Evolutionary conservation across 2,797 vertebrate species (phyloP).

Genomic region (Orestias chungarensis): DNA sequence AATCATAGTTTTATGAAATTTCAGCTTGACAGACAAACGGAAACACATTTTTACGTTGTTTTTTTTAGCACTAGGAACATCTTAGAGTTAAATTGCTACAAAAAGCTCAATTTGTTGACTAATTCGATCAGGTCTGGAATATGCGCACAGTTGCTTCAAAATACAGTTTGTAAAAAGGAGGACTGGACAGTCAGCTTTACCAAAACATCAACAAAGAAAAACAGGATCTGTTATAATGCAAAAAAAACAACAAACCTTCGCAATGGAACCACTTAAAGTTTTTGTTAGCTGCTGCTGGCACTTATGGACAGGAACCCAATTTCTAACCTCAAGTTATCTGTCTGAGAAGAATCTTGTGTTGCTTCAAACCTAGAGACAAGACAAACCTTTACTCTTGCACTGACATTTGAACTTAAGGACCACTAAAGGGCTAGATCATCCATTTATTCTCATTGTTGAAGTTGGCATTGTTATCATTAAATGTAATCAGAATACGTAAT

Average conservation of each 20-base stretch:
- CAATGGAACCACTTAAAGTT: not conserved
- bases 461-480: not conserved
- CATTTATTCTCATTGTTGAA: not conserved
- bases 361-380: not conserved
- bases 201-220: not conserved
- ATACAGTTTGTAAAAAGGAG: not conserved
- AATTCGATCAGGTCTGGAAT: not conserved
- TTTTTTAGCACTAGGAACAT: not conserved
- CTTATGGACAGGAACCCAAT: not conserved
- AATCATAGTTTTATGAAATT: not conserved
- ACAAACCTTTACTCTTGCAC: not conserved
- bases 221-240: not conserved
- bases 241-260: not conserved
- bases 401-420: not conserved
- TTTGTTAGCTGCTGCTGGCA: not conserved
- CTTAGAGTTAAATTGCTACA: not conserved
- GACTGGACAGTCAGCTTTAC: not conserved
- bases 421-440: not conserved
- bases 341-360: not conserved
- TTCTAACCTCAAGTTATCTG: not conserved
- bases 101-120: not conserved
- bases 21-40: not conserved
- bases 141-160: not conserved
- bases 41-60: not conserved
- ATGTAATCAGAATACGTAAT: not conserved